phyloP scores from a whole-genome alignment of 2,797 vertebrate genomes.

The Sebastes steindachneri region DNA sequence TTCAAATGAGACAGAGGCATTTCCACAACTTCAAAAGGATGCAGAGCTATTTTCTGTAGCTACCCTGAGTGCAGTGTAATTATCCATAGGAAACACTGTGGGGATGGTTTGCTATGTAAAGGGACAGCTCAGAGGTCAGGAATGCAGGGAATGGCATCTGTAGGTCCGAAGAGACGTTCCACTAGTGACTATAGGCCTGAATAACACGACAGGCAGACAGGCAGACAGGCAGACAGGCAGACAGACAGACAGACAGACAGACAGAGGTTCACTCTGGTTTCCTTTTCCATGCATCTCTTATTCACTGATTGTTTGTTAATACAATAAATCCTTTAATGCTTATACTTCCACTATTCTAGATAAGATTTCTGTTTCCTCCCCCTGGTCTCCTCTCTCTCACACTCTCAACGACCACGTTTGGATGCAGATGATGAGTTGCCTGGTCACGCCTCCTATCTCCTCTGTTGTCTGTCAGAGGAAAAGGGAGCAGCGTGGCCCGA shows the following conservation, averaged over 20 bases:
- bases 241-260: not conserved
- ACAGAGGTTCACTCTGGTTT: not conserved
- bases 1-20: constrained; percentile 21
- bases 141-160: constrained; percentile 52
- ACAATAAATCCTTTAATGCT: not conserved
- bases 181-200: not conserved
- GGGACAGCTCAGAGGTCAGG: constrained; percentile 7
- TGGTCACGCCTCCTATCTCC: constrained; percentile 40
- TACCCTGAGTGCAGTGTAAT: constrained; percentile 27
- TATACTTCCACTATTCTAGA: not conserved
- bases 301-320: not conserved
- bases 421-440: constrained; percentile 38
- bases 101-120: constrained; percentile 15
- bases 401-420: not conserved
- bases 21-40: constrained; percentile 33
- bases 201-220: not conserved
- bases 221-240: not conserved
- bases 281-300: not conserved
- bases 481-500: constrained; percentile 22
- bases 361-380: not conserved
- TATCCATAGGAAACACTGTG: not conserved
- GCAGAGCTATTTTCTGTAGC: constrained; percentile 23
- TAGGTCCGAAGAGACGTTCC: constrained; percentile 19
- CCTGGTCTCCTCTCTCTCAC: not conserved
- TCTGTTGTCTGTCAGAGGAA: constrained; percentile 68